Evolutionary conservation across 2,888 invertebrate genomes (phyloP).

Genomic region (Vannuccia rotundouncinata): DNA sequence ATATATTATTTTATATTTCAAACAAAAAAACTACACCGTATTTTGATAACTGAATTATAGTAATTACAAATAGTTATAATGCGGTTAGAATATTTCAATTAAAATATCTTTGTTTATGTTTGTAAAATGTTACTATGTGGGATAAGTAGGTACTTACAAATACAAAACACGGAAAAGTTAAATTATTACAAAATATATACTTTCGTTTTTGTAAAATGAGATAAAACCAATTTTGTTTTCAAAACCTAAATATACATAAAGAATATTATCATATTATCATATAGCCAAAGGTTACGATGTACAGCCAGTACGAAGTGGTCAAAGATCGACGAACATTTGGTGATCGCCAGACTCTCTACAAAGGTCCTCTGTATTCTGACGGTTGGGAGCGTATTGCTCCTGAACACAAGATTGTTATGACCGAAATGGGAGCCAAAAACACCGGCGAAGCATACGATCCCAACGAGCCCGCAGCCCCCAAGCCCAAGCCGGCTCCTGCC

Average conservation of each 20-base stretch:
- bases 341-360: constrained; percentile 48
- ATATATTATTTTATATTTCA: too few relatives aligned
- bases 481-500: neutral
- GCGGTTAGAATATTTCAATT: too few relatives aligned
- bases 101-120: too few relatives aligned
- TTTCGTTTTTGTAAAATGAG: neutral
- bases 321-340: constrained; percentile 53
- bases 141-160: too few relatives aligned
- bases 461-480: neutral
- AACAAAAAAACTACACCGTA: too few relatives aligned
- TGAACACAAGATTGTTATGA: neutral
- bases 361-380: constrained; percentile 41
- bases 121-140: too few relatives aligned
- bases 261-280: too few relatives aligned
- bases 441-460: neutral
- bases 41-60: too few relatives aligned
- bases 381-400: constrained; percentile 35
- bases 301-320: constrained; percentile 56
- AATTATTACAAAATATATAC: too few relatives aligned
- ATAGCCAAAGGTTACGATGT: constrained; percentile 54
- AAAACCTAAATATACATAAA: neutral
- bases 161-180: too few relatives aligned
- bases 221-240: neutral
- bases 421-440: constrained; percentile 4
- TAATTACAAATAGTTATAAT: too few relatives aligned